These are phyloP conservation scores for Cavia porcellus DNA, from an alignment of 2,113 vertebrate genomes.

Conservation along the genomic window DNA sequence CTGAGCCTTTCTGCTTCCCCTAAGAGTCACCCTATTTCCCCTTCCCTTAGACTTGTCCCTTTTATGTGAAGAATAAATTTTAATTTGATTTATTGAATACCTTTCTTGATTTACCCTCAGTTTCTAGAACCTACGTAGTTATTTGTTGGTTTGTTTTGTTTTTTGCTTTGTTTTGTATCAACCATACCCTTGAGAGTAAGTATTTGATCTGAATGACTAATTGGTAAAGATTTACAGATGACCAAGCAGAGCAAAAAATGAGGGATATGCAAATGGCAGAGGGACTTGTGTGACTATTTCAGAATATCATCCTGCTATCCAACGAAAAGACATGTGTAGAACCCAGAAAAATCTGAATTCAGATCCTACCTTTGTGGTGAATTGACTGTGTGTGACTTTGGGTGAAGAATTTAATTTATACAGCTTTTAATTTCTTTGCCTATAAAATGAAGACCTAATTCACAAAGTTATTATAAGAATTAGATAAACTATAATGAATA, in stretches of 20 bases:
- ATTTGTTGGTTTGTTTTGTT: background rate
- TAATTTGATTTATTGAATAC: background rate
- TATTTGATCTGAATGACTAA: background rate
- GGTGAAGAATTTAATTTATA: background rate
- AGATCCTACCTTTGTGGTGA: background rate
- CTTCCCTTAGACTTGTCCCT: background rate
- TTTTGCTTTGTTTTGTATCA: background rate
- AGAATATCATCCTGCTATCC: background rate
- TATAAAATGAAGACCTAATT: conserved; percentile 5
- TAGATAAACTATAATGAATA: background rate
- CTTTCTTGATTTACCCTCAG: background rate
- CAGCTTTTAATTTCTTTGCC: background rate
- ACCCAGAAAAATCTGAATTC: background rate
- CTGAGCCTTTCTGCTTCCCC: background rate
- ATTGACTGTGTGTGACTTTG: background rate
- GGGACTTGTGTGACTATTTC: background rate
- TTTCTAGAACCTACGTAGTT: background rate
- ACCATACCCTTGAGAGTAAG: background rate
- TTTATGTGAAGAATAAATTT: background rate
- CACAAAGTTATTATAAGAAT: background rate
- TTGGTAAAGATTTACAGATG: background rate
- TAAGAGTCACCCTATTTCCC: background rate
- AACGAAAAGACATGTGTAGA: background rate
- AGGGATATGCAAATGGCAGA: background rate
- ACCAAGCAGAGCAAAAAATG: background rate